Evolutionary conservation across 2,797 vertebrate genomes (phyloP).

Genomic region (Atherinosoma microstoma): DNA sequence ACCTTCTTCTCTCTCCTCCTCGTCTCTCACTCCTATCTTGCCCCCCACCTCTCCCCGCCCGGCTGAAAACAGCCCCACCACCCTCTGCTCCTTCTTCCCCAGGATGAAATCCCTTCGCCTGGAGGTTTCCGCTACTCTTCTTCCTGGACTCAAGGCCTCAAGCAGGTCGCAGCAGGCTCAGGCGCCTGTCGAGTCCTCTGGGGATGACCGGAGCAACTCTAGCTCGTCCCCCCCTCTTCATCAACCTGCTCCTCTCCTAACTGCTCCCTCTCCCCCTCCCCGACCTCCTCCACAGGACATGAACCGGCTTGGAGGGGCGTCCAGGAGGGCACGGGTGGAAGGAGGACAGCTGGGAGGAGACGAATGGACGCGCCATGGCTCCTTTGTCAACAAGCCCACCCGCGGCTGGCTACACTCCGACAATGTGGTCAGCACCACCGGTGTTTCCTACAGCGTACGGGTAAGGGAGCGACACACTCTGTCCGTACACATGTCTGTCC

Average conservation of each 20-base stretch:
- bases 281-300: constrained; percentile 94
- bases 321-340: constrained; percentile 95
- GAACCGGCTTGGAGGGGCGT: constrained; percentile 96
- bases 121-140: constrained; percentile 87
- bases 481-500: constrained; percentile 5
- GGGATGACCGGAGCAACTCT: constrained; percentile 68
- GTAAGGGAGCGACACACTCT: constrained; percentile 76
- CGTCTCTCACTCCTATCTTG: constrained; percentile 87
- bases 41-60: constrained; percentile 80
- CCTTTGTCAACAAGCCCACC: constrained; percentile 97
- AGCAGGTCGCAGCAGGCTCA: constrained; percentile 67
- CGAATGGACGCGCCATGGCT: constrained; percentile 98
- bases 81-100: constrained; percentile 97
- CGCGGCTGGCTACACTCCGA: constrained; percentile 97
- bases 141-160: constrained; percentile 82
- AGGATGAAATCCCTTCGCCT: constrained; percentile 92
- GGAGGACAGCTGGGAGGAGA: constrained; percentile 97
- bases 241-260: constrained; percentile 80
- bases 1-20: constrained; percentile 85
- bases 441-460: constrained; percentile 95
- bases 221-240: constrained; percentile 67
- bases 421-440: constrained; percentile 92
- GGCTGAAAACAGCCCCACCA: constrained; percentile 92
- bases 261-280: constrained; percentile 84
- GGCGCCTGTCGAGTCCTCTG: constrained; percentile 65